Evolutionary conservation across 2,113 vertebrate species (phyloP), one percentile per base, ranked within the genome.

Genomic region (Prinia subflava): DNA sequence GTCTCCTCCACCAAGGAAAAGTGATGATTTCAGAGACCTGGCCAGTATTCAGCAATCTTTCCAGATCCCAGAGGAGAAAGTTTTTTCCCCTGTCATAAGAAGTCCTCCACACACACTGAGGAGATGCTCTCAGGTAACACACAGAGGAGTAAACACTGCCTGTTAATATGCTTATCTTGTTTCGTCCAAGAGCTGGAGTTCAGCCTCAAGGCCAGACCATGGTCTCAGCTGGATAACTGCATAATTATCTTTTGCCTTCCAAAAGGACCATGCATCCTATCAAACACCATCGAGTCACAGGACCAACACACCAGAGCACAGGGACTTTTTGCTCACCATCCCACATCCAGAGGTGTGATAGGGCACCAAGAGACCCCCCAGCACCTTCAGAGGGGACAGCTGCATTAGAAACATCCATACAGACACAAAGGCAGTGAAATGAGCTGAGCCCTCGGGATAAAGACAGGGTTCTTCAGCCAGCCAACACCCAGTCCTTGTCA

Each of bases 291-390:
- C 10, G 10, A 53, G 31, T 67, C 39, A 77, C 10, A 4, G 35
- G n/a, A 86, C 56, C 20, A 49, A 9, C 33, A 33, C 64, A 70
- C 2, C 52, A 68, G 56, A 82, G 78, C 53, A 30, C 2, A 23
- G 47, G 41, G 69, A 59, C 27, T 84, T 55, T 20, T 4, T n/a
- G 53, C 70, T 33, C 25, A 35, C 27, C 41, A 17, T 12, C 47
- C 52, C 47, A 63, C 16, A 4, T 6, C 35, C 46, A 39, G 42
- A 70, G 22, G n/a, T 1, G 3, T 27, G 56, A 35, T 0, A 4
- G 23, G 52, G 52, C 50, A 81, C 68, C 62, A 33, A 31, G n/a
- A 89, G 71, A 65, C 4, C 53, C 53, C 25, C 2, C 2, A 52
- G 2, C 41, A 89, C 6, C n/a, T 70, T 46, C 63, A 55, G 24